These are phyloP conservation scores for Gallinago paraguaiae DNA, from an alignment of 2,113 vertebrate genomes.

Conservation along the genomic window DNA sequence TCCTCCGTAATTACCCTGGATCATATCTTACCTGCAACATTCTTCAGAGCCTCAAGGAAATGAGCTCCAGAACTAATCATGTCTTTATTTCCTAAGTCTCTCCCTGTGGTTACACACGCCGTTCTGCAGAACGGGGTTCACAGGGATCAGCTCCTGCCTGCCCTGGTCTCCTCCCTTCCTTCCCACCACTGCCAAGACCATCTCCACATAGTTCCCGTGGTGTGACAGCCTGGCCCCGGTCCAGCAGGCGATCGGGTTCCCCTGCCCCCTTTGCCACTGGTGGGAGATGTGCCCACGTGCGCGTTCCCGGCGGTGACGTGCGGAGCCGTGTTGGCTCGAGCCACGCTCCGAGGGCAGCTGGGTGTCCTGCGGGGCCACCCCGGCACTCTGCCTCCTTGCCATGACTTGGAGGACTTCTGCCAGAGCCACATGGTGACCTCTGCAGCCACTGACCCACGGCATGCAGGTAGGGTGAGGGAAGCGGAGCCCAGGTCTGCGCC, in stretches of 20 bases:
- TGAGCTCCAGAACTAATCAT: slow-evolving; percentile 40
- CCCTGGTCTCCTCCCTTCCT: not conserved
- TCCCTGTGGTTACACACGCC: rapidly evolving
- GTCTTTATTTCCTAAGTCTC: slow-evolving; percentile 7
- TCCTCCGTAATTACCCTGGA: not conserved
- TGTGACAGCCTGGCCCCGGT: not conserved
- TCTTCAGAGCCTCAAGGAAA: slow-evolving; percentile 53
- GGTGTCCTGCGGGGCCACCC: not conserved
- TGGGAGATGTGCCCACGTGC: not conserved
- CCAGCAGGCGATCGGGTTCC: rapidly evolving
- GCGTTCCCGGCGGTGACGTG: not conserved
- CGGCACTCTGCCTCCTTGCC: not conserved
- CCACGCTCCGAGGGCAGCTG: not conserved
- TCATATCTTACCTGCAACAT: slow-evolving; percentile 30
- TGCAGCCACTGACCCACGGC: not conserved
- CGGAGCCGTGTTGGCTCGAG: not conserved
- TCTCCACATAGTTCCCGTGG: not conserved
- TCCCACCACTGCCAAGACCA: not conserved
- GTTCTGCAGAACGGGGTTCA: not conserved
- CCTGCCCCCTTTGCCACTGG: not conserved
- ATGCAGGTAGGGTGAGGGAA: not conserved
- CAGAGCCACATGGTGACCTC: not conserved
- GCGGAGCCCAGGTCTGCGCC: not conserved
- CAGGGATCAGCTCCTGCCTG: not conserved
- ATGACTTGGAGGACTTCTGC: not conserved